These are phyloP conservation scores for Potorous gilbertii DNA, from an alignment of 2,797 vertebrate genomes.

Conservation along the genomic window DNA sequence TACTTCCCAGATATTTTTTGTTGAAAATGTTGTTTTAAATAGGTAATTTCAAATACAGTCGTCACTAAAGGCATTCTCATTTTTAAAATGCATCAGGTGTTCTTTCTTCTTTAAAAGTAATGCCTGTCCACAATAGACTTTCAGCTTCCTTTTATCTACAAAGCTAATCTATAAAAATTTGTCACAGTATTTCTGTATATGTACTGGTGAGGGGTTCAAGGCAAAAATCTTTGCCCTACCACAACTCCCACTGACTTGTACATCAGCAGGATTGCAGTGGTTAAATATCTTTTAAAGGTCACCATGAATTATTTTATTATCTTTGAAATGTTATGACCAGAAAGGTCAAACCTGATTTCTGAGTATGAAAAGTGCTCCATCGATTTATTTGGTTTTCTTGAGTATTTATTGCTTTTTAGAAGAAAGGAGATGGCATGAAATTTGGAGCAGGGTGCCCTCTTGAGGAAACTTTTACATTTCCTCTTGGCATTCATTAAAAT, in stretches of 20 bases:
- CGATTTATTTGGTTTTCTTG: slow-evolving; percentile 49
- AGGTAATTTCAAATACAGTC: background rate
- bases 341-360: slow-evolving; percentile 64
- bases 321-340: slow-evolving; percentile 66
- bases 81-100: background rate
- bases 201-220: background rate
- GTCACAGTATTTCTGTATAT: background rate
- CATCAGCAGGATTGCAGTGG: slow-evolving; percentile 62
- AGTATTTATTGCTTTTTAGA: slow-evolving; percentile 43
- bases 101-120: background rate
- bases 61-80: background rate
- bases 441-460: slow-evolving; percentile 71
- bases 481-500: slow-evolving; percentile 51
- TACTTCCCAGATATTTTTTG: background rate
- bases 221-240: slow-evolving; percentile 31
- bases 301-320: slow-evolving; percentile 74
- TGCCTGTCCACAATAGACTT: background rate
- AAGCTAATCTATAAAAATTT: slow-evolving; percentile 43
- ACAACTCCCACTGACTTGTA: slow-evolving; percentile 61
- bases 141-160: background rate
- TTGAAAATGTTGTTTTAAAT: background rate
- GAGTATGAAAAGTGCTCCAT: slow-evolving; percentile 48
- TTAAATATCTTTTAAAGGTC: slow-evolving; percentile 73
- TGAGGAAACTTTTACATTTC: slow-evolving; percentile 63
- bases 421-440: slow-evolving; percentile 45